These are phyloP conservation scores for Drosophila kepulauana DNA, from an alignment of 1,140 invertebrate genomes.

Conservation along the genomic window DNA sequence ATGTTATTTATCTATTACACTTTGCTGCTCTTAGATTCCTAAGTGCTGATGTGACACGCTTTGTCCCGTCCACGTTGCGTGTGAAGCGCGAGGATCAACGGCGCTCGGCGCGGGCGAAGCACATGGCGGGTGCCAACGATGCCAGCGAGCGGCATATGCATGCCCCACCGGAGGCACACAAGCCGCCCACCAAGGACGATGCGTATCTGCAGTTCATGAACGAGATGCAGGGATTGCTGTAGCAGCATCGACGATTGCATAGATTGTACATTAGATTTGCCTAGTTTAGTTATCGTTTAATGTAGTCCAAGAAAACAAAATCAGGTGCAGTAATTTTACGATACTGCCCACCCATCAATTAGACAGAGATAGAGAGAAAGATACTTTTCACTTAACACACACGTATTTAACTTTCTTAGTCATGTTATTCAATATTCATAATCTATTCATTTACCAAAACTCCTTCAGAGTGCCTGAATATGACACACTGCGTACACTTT, in stretches of 20 bases:
- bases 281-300: conserved; percentile 25
- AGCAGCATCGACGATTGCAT: conserved; percentile 47
- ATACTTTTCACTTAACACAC: background rate
- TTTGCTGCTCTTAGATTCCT: conserved; percentile 88
- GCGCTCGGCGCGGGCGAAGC: conserved; percentile 84
- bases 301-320: conserved; percentile 3
- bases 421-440: background rate
- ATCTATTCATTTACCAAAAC: background rate
- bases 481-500: background rate
- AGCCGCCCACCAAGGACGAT: conserved; percentile 95
- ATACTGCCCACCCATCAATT: background rate
- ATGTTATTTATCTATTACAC: background rate
- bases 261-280: conserved; percentile 28
- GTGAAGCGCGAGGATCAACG: conserved; percentile 92
- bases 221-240: conserved; percentile 98
- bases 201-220: conserved; percentile 99
- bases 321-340: background rate
- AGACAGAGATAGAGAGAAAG: background rate
- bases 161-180: conserved; percentile 84
- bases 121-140: conserved; percentile 60
- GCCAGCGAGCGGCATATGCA: conserved; percentile 63
- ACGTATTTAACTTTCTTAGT: conserved; percentile 1
- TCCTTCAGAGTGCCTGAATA: background rate
- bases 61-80: conserved; percentile 96
- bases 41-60: conserved; percentile 97